These are phyloP conservation scores for Leptogaster cylindrica DNA, from an alignment of 2,888 invertebrate species.

Conservation along the genomic window DNA sequence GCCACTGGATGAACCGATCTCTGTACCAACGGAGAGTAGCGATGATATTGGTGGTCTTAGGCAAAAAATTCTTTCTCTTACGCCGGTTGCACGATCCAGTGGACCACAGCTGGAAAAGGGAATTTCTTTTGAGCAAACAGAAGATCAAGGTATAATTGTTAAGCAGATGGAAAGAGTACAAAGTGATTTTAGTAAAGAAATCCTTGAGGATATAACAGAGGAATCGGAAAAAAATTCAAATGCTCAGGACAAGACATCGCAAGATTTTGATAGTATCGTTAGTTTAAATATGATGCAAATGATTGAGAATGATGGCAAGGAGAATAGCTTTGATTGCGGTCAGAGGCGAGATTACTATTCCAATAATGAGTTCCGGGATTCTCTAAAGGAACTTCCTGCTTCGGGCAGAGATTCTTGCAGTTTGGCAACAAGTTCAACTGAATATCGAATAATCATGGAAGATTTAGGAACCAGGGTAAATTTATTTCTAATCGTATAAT, in stretches of 20 bases:
- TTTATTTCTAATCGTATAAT: background rate
- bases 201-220: constrained; percentile 61
- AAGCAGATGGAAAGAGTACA: constrained; percentile 60
- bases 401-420: constrained; percentile 60
- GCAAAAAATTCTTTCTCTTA: constrained; percentile 57
- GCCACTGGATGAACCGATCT: constrained; percentile 45
- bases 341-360: constrained; percentile 52
- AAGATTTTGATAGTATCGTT: constrained; percentile 51
- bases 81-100: constrained; percentile 41
- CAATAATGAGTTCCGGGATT: constrained; percentile 50
- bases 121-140: constrained; percentile 49
- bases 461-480: constrained; percentile 72
- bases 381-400: constrained; percentile 51
- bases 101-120: constrained; percentile 22
- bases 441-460: constrained; percentile 75
- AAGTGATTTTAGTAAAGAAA: constrained; percentile 57
- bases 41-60: constrained; percentile 57
- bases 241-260: constrained; percentile 46
- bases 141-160: constrained; percentile 45
- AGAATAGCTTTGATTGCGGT: constrained; percentile 55
- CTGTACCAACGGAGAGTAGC: constrained; percentile 48
- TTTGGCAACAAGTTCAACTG: constrained; percentile 65
- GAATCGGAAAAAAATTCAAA: constrained; percentile 58
- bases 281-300: constrained; percentile 57
- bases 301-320: constrained; percentile 59